A percentile compares a stretch with the other conserved stretches of the same genome.
phyloP scores from a whole-genome alignment of 2,888 invertebrate genomes.

The Drosophila robusta region DNA sequence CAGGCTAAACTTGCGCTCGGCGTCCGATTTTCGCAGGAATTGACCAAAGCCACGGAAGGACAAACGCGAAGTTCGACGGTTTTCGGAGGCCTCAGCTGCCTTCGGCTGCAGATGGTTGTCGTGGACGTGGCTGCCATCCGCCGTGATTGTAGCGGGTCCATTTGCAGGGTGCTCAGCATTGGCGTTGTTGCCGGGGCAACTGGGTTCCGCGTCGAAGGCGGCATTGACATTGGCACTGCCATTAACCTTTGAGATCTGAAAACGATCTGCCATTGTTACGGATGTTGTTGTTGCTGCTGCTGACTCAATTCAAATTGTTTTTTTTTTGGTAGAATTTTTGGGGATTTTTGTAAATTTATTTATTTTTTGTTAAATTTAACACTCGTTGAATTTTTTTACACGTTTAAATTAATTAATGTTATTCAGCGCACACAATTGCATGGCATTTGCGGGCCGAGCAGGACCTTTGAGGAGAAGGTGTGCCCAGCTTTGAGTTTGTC shows the following conservation, averaged over 20 bases:
- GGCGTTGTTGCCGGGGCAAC: conserved; percentile 24
- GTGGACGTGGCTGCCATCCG: conserved; percentile 33
- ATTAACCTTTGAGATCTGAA: conserved; percentile 79
- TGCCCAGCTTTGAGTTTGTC: conserved; percentile 9
- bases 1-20: conserved; percentile 84
- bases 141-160: conserved; percentile 26
- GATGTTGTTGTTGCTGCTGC: conserved; percentile 8
- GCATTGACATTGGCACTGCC: conserved; percentile 58
- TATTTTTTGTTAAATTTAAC: conserved; percentile 6
- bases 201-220: conserved; percentile 59
- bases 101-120: conserved; percentile 69
- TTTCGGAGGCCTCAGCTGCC: conserved; percentile 50
- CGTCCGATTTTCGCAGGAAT: conserved; percentile 74
- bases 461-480: conserved; percentile 24
- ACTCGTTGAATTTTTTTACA: conserved; percentile 17
- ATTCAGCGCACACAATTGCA: conserved; percentile 24
- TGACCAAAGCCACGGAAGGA: conserved; percentile 81
- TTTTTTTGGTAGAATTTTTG: conserved; percentile 5
- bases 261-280: conserved; percentile 77
- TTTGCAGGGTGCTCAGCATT: conserved; percentile 35
- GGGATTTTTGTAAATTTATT: conserved; percentile 1
- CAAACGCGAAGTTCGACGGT: conserved; percentile 72
- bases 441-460: conserved; percentile 17
- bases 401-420: conserved; percentile 6
- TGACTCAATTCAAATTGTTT: conserved; percentile 28